Base-by-base conservation (phyloP, 1,140 invertebrate species). In the Diabrotica undecimpunctata region DNA sequence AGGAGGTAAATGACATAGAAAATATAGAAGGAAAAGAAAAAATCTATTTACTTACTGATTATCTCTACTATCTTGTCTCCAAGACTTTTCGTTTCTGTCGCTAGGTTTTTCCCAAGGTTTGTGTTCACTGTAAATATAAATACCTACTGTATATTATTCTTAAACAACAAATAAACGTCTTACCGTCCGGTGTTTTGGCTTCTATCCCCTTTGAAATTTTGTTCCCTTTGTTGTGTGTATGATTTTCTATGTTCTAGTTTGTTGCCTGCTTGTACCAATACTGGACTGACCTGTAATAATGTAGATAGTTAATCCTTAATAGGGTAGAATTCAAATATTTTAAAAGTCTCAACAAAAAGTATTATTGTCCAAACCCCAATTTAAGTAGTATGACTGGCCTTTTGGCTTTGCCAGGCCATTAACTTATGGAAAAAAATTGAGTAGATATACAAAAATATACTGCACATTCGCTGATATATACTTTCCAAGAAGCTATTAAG, bases 211-310 rank as follows among this genome's bases (percentile, higher is more conserved):
- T 61, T 66, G 68, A 55, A 57, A 51, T 71, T 25, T 50, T 58
- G 55, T n/a, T 46, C 35, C 13, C 59, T 52, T 38, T 59, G n/a
- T 36, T 58, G 38, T 6, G 52, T 38, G 8, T 37, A 60, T 7
- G 53, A 58, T 59, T 73, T 75, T 38, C 72, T 61, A 51, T 75
- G 74, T 64, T 76, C 72, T 75, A 73, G 75, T 66, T 56, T 75
- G 56, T 75, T 72, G n/a, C 71, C 66, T 0, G 72, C 74, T 62
- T 77, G 75, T 9, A 75, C 72, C 38, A 75, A 66, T 55, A 76
- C 68, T 3, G 77, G 74, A 68, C 73, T 75, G 8, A 46, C n/a
- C 41, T 46, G n/a, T n/a, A 46, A 6, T 46, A 46, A 46, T 25
- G 25, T 25, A 25, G 4, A 25, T 25, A 25, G 1, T 25, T 25